A percentile compares a stretch with the other conserved stretches of the same genome.
phyloP scores from a whole-genome alignment of 2,797 vertebrate genomes.

The Smutsia temminckii region DNA sequence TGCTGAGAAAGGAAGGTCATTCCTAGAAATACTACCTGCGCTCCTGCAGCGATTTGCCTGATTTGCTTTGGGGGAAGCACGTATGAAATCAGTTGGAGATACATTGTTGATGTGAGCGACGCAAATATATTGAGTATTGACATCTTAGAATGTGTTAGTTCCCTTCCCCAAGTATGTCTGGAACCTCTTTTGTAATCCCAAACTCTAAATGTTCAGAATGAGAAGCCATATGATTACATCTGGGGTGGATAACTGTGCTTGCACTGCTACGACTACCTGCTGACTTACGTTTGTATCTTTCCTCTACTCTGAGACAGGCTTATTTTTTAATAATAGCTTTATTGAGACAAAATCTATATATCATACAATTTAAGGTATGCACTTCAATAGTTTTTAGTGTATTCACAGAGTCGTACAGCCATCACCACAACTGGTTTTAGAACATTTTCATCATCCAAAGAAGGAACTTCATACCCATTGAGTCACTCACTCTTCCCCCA shows the following conservation, averaged over 20 bases:
- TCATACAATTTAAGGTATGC: not conserved
- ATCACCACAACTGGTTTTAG: not conserved
- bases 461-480: not conserved
- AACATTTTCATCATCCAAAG: not conserved
- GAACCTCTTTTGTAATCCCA: not conserved
- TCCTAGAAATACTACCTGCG: not conserved
- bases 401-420: not conserved
- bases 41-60: not conserved
- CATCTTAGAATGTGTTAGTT: not conserved
- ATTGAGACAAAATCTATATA: not conserved
- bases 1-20: not conserved
- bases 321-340: constrained; percentile 13
- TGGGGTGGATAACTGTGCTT: not conserved
- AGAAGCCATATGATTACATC: not conserved
- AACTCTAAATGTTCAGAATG: not conserved
- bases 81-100: not conserved
- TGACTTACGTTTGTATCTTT: not conserved
- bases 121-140: not conserved
- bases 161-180: not conserved
- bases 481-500: not conserved
- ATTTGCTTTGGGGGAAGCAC: not conserved
- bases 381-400: not conserved
- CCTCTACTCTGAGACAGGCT: not conserved
- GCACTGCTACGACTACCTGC: not conserved
- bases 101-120: not conserved